Conservation (phyloP, 2,113 vertebrate genomes). For the Aptenodytes patagonicus region DNA sequence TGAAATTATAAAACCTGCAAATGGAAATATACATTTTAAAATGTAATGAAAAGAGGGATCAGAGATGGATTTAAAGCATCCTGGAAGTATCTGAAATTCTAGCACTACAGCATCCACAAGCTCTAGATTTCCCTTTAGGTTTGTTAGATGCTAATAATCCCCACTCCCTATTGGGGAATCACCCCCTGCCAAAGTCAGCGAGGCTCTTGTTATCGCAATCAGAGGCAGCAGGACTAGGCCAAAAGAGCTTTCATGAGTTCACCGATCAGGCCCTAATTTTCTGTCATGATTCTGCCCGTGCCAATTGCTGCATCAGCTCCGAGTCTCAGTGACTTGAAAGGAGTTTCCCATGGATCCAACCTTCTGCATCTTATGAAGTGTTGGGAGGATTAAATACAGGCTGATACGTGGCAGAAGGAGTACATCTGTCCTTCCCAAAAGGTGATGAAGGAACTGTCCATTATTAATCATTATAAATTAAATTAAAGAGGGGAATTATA, state of each 20-base stretch:
- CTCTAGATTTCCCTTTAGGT: not conserved
- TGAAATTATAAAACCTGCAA: not conserved
- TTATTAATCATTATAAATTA: not conserved
- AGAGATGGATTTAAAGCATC: not conserved
- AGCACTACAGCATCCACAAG: not conserved
- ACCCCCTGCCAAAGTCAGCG: not conserved
- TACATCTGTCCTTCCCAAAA: not conserved
- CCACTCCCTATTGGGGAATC: not conserved
- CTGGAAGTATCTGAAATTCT: not conserved
- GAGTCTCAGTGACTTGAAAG: not conserved
- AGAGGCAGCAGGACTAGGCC: not conserved
- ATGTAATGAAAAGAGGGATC: not conserved
- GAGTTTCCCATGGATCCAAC: not conserved
- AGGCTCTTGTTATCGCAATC: not conserved
- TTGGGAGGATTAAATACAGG: not conserved
- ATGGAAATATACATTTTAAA: not conserved
- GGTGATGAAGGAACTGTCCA: not conserved
- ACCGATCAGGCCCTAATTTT: not conserved
- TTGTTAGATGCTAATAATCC: not conserved
- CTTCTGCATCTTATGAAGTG: not conserved
- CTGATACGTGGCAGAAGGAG: not conserved
- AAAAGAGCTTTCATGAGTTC: not conserved
- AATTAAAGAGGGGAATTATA: not conserved
- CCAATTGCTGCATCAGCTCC: not conserved
- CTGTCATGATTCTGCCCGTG: not conserved